phyloP scores from a whole-genome alignment of 92 coral and sea anemone species.

The Epizoanthus ramosus region DNA sequence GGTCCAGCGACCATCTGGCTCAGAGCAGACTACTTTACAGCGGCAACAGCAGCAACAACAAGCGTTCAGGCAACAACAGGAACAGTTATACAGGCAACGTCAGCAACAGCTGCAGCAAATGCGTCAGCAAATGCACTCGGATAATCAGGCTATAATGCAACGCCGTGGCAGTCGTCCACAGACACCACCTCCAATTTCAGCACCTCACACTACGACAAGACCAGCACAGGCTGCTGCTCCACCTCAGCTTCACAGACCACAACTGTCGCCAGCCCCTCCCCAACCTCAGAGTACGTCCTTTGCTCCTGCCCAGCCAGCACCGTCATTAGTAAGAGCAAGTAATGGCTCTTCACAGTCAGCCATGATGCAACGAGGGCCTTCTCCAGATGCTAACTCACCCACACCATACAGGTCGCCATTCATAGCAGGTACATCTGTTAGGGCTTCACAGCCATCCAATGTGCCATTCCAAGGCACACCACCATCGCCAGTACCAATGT shows the following conservation, averaged over 20 bases:
- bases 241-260: slow-evolving; percentile 23
- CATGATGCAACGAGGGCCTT: not conserved
- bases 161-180: slow-evolving; percentile 36
- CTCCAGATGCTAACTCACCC: not conserved
- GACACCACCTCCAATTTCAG: slow-evolving; percentile 28
- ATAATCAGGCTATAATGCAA: slow-evolving; percentile 32
- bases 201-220: slow-evolving; percentile 1
- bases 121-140: slow-evolving; percentile 46
- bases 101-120: slow-evolving; percentile 42
- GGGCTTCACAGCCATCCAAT: not conserved
- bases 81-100: slow-evolving; percentile 41
- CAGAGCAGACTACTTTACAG: slow-evolving; percentile 24
- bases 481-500: slow-evolving; percentile 16
- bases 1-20: slow-evolving; percentile 25
- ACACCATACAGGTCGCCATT: slow-evolving; percentile 14
- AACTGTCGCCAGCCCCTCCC: slow-evolving; percentile 1
- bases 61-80: slow-evolving; percentile 39
- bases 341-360: slow-evolving; percentile 9
- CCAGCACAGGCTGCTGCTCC: slow-evolving; percentile 1
- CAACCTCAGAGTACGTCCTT: not conserved
- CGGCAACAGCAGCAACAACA: slow-evolving; percentile 40
- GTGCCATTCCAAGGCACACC: not conserved
- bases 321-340: slow-evolving; percentile 17
- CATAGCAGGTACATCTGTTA: slow-evolving; percentile 2
- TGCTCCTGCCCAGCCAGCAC: slow-evolving; percentile 12